Percentiles rank a stretch among this genome's conserved stretches.
phyloP scores from a whole-genome alignment of 2,797 vertebrate genomes.

The Cygnus olor region DNA sequence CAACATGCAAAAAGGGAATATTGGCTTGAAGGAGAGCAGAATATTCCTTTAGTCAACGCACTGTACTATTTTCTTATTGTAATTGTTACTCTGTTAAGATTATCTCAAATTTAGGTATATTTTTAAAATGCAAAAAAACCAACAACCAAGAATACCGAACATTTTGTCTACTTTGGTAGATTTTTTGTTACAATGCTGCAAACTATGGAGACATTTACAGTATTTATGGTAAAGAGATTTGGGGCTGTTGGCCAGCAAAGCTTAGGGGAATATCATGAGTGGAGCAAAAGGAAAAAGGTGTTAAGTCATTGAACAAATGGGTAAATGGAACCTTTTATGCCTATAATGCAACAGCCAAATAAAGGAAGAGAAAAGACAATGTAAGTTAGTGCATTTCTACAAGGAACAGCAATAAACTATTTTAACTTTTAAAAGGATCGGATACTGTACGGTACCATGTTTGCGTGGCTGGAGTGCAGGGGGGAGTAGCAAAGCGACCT shows the following conservation, averaged over 20 bases:
- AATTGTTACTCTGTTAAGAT: conserved; percentile 79
- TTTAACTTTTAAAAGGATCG: conserved; percentile 70
- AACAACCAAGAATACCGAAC: conserved; percentile 64
- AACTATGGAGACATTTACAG: conserved; percentile 83
- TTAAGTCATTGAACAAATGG: conserved; percentile 49
- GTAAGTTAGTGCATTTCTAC: conserved; percentile 77
- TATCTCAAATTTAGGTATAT: conserved; percentile 80
- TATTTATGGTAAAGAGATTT: conserved; percentile 86
- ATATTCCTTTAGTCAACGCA: conserved; percentile 82
- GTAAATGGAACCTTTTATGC: conserved; percentile 40
- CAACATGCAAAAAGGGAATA: conserved; percentile 81
- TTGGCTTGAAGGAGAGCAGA: conserved; percentile 72
- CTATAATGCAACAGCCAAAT: conserved; percentile 66
- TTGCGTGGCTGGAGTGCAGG: neutral
- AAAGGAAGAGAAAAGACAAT: conserved; percentile 58
- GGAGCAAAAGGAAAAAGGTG: conserved; percentile 3
- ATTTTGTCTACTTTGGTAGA: conserved; percentile 76
- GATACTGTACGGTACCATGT: neutral
- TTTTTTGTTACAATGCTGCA: conserved; percentile 81
- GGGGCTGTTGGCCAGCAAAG: conserved; percentile 20
- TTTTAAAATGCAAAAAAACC: conserved; percentile 75
- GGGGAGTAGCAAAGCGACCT: neutral
- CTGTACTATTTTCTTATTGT: conserved; percentile 84
- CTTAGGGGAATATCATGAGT: conserved; percentile 29
- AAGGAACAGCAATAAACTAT: conserved; percentile 78